phyloP scores from a whole-genome alignment of 2,113 vertebrate genomes.

The Oriolus oriolus region DNA sequence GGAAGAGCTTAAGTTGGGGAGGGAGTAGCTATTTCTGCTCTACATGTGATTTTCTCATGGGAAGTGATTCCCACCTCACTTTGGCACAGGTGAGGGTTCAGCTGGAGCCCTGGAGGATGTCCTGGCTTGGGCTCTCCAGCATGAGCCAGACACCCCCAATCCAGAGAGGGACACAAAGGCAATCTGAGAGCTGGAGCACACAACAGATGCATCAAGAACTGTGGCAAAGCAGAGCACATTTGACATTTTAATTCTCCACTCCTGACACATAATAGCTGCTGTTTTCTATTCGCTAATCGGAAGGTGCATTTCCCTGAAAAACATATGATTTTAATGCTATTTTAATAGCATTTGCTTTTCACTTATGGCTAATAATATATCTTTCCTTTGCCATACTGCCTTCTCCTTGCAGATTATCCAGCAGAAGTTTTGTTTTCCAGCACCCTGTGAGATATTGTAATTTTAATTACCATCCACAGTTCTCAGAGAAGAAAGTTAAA shows the following conservation, averaged over 20 bases:
- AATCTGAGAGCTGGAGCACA: neutral
- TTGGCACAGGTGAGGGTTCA: neutral
- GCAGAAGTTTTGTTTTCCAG: neutral
- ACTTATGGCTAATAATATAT: neutral
- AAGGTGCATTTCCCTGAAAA: neutral
- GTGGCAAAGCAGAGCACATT: neutral
- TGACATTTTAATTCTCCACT: neutral
- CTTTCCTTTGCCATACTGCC: neutral
- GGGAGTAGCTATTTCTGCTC: neutral
- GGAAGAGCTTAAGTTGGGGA: neutral
- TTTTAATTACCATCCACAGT: neutral
- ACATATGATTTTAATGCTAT: neutral
- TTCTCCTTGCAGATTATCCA: neutral
- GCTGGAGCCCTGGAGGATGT: neutral
- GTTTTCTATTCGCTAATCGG: neutral
- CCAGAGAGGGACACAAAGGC: neutral
- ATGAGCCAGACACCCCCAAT: neutral
- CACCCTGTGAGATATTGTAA: neutral
- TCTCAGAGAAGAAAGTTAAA: neutral
- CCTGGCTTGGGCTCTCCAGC: neutral
- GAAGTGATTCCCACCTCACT: neutral
- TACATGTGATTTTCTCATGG: neutral
- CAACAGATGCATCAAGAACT: fast-evolving
- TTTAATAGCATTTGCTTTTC: neutral
- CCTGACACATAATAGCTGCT: neutral